Conservation (phyloP, 2,113 vertebrate genomes). For the Megaceryle maxima region DNA sequence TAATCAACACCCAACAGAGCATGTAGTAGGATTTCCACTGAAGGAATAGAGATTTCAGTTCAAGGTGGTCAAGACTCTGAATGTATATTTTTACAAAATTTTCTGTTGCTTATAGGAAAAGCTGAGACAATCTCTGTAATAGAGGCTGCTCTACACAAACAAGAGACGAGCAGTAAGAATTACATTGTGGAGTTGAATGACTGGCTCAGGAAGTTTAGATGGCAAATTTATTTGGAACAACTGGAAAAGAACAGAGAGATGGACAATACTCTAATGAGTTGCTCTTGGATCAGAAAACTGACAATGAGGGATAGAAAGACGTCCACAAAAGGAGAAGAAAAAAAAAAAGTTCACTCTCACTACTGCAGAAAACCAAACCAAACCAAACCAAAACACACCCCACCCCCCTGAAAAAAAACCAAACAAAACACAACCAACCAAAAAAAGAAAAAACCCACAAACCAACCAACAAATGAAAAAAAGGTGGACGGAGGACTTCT, state of each 20-base stretch:
- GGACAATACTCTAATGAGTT: neutral
- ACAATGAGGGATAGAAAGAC: neutral
- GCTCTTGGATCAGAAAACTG: neutral
- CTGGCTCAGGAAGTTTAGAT: neutral
- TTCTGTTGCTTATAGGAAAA: neutral
- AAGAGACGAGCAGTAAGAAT: neutral
- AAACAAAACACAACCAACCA: neutral
- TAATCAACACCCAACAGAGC: neutral
- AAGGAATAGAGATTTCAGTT: neutral
- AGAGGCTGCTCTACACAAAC: neutral
- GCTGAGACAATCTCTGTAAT: neutral
- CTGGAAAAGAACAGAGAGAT: neutral
- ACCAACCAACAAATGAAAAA: neutral
- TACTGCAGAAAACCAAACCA: neutral
- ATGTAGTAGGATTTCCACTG: neutral
- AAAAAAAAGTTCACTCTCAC: neutral
- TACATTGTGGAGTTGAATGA: neutral
- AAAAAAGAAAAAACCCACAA: neutral
- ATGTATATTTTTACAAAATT: neutral
- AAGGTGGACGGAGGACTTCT: neutral
- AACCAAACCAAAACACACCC: too few relatives aligned
- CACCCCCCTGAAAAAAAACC: too few relatives aligned
- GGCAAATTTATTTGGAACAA: neutral
- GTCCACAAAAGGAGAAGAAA: neutral
- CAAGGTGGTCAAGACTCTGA: neutral